A percentile compares a stretch with the other conserved stretches of the same genome.
These are phyloP conservation scores for Melanocharis versteri DNA, from an alignment of 2,113 vertebrate species.

Conservation along the genomic window DNA sequence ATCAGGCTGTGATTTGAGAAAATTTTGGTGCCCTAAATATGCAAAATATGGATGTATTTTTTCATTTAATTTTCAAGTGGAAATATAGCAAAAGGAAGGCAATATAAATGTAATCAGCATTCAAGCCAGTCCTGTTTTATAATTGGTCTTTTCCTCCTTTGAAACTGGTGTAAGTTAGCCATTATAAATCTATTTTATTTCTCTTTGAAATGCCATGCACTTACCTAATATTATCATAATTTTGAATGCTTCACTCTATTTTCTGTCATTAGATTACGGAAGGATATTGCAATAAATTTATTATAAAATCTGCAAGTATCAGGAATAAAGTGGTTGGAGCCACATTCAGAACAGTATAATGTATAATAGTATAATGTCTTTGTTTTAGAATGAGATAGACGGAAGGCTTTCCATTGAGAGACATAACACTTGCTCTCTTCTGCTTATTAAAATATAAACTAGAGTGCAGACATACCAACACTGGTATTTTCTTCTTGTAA, in stretches of 20 bases:
- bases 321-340: not conserved
- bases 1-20: not conserved
- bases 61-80: not conserved
- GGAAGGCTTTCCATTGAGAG: not conserved
- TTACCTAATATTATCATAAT: not conserved
- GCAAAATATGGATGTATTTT: not conserved
- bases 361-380: not conserved
- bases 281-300: not conserved
- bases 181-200: not conserved
- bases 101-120: not conserved
- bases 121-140: not conserved
- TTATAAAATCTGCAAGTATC: not conserved
- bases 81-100: not conserved
- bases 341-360: not conserved
- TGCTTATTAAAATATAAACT: not conserved
- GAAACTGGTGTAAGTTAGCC: not conserved
- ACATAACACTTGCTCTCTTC: not conserved
- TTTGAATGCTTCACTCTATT: not conserved
- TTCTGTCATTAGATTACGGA: not conserved
- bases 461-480: fast-evolving
- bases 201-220: not conserved
- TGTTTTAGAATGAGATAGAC: not conserved
- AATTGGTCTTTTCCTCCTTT: not conserved
- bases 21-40: not conserved
- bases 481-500: not conserved